A percentile compares a stretch with the other conserved stretches of the same genome.
These are phyloP conservation scores for Diglossa cyanea DNA, from an alignment of 2,797 vertebrate species.

Conservation along the genomic window DNA sequence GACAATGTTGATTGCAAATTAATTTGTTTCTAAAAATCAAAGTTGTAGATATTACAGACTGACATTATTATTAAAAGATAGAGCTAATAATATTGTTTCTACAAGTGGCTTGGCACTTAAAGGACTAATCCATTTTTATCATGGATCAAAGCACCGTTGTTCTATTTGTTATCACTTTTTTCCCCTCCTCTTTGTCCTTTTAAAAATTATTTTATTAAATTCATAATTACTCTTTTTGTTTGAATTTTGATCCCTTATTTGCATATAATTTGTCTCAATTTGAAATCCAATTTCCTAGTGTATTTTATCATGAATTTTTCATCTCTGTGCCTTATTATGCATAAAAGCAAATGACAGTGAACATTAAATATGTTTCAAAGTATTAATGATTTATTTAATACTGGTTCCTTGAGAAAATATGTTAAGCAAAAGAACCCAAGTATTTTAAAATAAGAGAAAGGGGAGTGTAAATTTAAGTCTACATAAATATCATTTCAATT, in stretches of 20 bases:
- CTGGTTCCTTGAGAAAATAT: neutral
- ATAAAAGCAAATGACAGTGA: neutral
- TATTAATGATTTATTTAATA: neutral
- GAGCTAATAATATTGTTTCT: neutral
- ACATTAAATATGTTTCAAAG: neutral
- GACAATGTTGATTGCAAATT: neutral
- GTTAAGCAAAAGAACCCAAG: neutral
- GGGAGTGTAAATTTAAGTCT: neutral
- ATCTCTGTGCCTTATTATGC: neutral
- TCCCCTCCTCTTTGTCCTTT: neutral
- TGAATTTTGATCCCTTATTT: conserved; percentile 33
- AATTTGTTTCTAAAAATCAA: neutral
- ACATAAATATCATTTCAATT: neutral
- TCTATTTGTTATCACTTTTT: neutral
- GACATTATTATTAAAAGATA: neutral
- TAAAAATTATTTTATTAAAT: neutral
- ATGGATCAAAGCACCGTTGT: neutral
- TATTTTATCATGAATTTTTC: neutral
- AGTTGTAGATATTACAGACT: neutral
- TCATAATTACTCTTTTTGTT: neutral
- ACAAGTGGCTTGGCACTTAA: neutral
- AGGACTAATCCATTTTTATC: neutral
- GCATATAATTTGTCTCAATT: neutral
- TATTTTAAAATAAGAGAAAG: neutral
- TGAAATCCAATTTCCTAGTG: neutral